Conservation (phyloP, 2,797 vertebrate species). For the Sciurus vulgaris region DNA sequence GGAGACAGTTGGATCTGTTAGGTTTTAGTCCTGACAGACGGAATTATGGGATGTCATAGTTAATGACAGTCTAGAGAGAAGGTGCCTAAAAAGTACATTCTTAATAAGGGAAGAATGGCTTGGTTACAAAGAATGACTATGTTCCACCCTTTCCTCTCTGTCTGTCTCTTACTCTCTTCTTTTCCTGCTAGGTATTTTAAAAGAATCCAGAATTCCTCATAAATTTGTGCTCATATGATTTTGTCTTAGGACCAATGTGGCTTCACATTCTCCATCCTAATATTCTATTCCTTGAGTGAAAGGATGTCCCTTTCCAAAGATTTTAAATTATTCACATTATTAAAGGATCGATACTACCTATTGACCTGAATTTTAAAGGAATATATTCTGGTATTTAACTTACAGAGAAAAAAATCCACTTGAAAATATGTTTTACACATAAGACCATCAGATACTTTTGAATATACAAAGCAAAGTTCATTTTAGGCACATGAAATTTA, state of each 20-base stretch:
- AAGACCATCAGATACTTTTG: background rate
- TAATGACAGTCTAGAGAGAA: constrained; percentile 81
- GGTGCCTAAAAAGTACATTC: constrained; percentile 71
- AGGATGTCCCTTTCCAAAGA: constrained; percentile 56
- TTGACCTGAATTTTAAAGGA: background rate
- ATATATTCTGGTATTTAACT: background rate
- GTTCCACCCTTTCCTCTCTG: background rate
- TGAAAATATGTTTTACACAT: background rate
- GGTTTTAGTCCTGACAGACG: constrained; percentile 85
- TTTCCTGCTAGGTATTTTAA: background rate
- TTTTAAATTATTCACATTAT: constrained; percentile 62
- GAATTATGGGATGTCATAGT: constrained; percentile 84
- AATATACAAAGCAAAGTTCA: constrained; percentile 15
- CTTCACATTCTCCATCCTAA: background rate
- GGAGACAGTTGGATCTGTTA: constrained; percentile 87
- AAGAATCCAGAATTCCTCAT: background rate
- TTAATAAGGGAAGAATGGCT: constrained; percentile 78
- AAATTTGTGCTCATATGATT: background rate
- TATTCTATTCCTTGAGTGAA: constrained; percentile 47
- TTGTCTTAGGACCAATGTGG: background rate
- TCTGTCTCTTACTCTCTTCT: background rate
- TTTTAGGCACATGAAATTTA: background rate
- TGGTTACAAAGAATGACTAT: constrained; percentile 77
- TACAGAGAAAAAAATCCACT: background rate
- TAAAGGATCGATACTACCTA: background rate